phyloP scores from a whole-genome alignment of 2,113 vertebrate genomes.

The Perccottus glenii region DNA sequence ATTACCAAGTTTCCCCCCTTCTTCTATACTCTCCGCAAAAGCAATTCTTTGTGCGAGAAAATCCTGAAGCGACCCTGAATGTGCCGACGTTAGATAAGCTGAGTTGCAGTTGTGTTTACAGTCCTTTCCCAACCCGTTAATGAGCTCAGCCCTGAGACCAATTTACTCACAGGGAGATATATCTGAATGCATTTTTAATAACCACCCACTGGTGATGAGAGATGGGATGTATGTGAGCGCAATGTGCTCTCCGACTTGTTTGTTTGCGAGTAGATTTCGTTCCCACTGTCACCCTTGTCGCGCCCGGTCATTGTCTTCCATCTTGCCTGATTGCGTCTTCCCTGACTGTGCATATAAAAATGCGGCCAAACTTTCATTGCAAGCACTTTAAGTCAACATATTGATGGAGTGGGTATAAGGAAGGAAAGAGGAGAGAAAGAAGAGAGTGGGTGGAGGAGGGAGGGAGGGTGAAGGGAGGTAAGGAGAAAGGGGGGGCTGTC shows the following conservation, averaged over 20 bases:
- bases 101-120: slow-evolving; percentile 71
- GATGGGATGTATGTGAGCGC: slow-evolving; percentile 59
- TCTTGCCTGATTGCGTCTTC: slow-evolving; percentile 54
- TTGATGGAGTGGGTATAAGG: slow-evolving; percentile 47
- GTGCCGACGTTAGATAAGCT: slow-evolving; percentile 65
- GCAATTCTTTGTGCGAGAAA: slow-evolving; percentile 43
- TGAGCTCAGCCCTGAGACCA: slow-evolving; percentile 77
- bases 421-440: slow-evolving; percentile 40
- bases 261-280: slow-evolving; percentile 66
- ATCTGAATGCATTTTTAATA: slow-evolving; percentile 81
- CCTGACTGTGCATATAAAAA: slow-evolving; percentile 43
- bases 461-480: slow-evolving; percentile 62
- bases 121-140: slow-evolving; percentile 71
- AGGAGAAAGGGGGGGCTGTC: slow-evolving; percentile 54
- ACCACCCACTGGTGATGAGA: slow-evolving; percentile 73
- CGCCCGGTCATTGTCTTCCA: slow-evolving; percentile 60
- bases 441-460: slow-evolving; percentile 34
- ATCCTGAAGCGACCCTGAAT: slow-evolving; percentile 59
- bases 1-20: slow-evolving; percentile 35
- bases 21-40: slow-evolving; percentile 24
- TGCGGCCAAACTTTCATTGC: slow-evolving; percentile 64
- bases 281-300: slow-evolving; percentile 42
- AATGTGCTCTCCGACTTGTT: slow-evolving; percentile 60
- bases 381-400: slow-evolving; percentile 70
- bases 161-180: slow-evolving; percentile 75